Evolutionary conservation across 2,113 vertebrate genomes (phyloP), one percentile per base, ranked within the genome.

Genomic region (Scolopax mira): DNA sequence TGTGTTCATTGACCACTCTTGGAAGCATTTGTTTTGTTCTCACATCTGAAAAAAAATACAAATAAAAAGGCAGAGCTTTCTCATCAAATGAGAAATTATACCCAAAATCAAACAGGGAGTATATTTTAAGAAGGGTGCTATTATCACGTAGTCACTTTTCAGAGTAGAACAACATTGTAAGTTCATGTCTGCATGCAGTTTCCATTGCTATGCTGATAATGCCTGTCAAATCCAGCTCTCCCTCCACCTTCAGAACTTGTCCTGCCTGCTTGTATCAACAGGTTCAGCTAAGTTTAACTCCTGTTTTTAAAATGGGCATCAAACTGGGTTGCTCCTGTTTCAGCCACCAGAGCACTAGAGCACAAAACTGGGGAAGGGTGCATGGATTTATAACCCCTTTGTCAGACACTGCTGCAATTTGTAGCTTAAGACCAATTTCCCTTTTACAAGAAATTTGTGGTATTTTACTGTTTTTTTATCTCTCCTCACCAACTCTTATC

Each of bases 341-440:
- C 79, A 84, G 61, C 60, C 79, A 80, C 48, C 69, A 90, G 75
- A 91, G 87, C 62, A 37, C 44, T 84, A 57, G 73, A 94, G 78
- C 90, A 90, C 94, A 88, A 85, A 39, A 70, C 82, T 90, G 94
- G 92, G 94, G 83, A 94, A 96, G 93, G 92, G 92, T 96, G 94
- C 94, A 92, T 97, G 96, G 62, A 94, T 94, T 95, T 95, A 96
- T 97, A 97, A 94, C 93, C 95, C 96, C 96, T 97, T 97, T 97
- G 90, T 97, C 96, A 96, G 96, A 96, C 85, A 87, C 83, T 61
- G 77, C 90, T 97, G 93, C 85, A 52, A 86, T 89, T 93, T 80
- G 90, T 96, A 92, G 88, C 90, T 90, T 96, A 65, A 80, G 66
- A 91, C 61, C 73, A 41, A 9, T 83, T 89, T 74, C 90, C 92